Base-by-base conservation (phyloP, 2,113 vertebrate species). In the Onychostruthus taczanowskii region DNA sequence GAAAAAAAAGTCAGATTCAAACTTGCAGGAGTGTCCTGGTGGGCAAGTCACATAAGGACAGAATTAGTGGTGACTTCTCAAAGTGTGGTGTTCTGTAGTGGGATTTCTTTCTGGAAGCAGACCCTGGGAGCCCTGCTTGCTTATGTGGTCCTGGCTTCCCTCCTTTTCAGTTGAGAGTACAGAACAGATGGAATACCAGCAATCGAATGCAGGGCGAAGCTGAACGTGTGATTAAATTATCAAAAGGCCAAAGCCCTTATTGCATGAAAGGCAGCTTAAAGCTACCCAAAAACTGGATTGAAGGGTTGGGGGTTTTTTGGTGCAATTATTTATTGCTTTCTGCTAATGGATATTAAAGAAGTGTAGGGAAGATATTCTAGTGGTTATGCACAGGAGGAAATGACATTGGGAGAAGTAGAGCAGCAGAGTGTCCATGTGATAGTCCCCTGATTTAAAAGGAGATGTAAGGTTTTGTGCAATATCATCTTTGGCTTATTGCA, bases 181-280 rank as follows among this genome's bases (percentile, higher is more conserved):
- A 9, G 67, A 94, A 84, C 73, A 94, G 89, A 84, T 91, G 76
- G 91, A 85, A 93, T 63, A 24, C 35, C 13, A 66, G 70, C 70
- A 85, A 56, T 62, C 61, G 91, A 83, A 84, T 37, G 28, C 53
- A 85, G 62, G 58, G 20, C 0, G 0, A 84, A 84, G 68, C 62
- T 85, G 66, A 89, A 83, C 19, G 19, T 67, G 70, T 91, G 87
- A 94, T 93, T 86, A 86, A 77, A 69, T 84, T 91, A 47, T 56
- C 80, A 81, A 87, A 95, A 83, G 70, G 67, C 64, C 89, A 83
- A 90, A 95, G 68, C 78, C 64, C 43, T 74, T 74, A 50, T 37
- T 70, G 63, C 63, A 30, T 31, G 47, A 72, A 83, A 78, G 75
- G 79, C 85, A 86, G 87, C 63, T 88, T 96, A 95, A 72, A 81